Evolutionary conservation across 2,888 invertebrate species (phyloP).

Genomic region (Lamproptera curius): DNA sequence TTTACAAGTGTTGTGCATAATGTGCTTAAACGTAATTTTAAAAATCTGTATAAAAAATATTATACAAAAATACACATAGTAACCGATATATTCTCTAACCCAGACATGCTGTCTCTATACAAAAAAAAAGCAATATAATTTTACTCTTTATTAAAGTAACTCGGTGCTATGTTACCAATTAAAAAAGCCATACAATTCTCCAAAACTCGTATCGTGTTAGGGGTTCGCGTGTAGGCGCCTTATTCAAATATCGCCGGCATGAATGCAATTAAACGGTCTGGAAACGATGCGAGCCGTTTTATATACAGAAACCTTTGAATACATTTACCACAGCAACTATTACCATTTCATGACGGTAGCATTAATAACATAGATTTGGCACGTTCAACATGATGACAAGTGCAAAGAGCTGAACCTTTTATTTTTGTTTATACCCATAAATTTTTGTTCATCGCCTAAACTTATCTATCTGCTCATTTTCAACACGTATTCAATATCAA

Average conservation of each 20-base stretch:
- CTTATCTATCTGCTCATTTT: no score
- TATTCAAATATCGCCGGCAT: not conserved
- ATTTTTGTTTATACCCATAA: no score
- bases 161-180: not conserved
- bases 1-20: no score
- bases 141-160: not conserved
- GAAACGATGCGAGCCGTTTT: not conserved
- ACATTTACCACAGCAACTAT: not conserved
- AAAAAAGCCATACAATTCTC: not conserved
- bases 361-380: not conserved
- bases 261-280: not conserved
- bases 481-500: no score
- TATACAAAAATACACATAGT: not conserved
- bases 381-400: not conserved
- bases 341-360: not conserved
- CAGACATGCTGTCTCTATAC: not conserved
- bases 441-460: no score
- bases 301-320: not conserved
- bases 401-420: no score
- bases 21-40: not conserved
- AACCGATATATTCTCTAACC: not conserved
- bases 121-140: not conserved
- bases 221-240: not conserved
- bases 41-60: not conserved
- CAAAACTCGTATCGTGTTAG: no score